These are phyloP conservation scores for Drosophila ochracea DNA, from an alignment of 2,888 invertebrate genomes.

Conservation along the genomic window DNA sequence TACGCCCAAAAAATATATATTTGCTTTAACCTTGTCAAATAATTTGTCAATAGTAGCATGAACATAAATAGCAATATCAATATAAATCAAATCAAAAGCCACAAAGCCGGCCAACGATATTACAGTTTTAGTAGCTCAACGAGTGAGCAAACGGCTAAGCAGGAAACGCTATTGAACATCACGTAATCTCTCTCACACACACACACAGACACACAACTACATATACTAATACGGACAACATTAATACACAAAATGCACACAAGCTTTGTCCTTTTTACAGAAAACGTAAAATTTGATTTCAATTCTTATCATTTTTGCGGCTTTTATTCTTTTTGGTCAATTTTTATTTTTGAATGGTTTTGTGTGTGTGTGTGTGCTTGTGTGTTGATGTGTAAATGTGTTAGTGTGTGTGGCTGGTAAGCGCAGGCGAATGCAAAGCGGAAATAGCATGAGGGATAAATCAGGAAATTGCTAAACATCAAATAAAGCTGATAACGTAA, in stretches of 20 bases:
- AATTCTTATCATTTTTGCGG: conserved; percentile 72
- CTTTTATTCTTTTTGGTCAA: conserved; percentile 32
- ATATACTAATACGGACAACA: conserved; percentile 2
- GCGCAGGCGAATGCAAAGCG: conserved; percentile 80
- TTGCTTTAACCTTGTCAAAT: conserved; percentile 48
- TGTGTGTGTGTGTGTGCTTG: not conserved
- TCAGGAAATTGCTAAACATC: conserved; percentile 83
- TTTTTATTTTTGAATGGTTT: conserved; percentile 23
- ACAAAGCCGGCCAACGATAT: conserved; percentile 48
- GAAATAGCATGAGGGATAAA: conserved; percentile 82
- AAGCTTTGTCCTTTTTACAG: conserved; percentile 31
- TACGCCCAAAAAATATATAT: not conserved
- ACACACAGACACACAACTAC: conserved; percentile 1
- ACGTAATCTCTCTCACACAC: conserved; percentile 60
- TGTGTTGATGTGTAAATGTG: not conserved
- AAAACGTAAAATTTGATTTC: conserved; percentile 75
- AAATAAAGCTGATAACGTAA: conserved; percentile 78
- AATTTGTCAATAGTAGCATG: conserved; percentile 50
- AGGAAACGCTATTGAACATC: conserved; percentile 74
- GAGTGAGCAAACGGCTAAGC: conserved; percentile 57
- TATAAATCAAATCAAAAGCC: conserved; percentile 64
- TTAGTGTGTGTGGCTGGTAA: conserved; percentile 47
- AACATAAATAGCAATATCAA: conserved; percentile 67
- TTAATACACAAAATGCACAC: conserved; percentile 35
- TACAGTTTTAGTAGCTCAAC: conserved; percentile 45